Evolutionary conservation across 2,797 vertebrate species (phyloP).

Genomic region (Malacoraja senta): DNA sequence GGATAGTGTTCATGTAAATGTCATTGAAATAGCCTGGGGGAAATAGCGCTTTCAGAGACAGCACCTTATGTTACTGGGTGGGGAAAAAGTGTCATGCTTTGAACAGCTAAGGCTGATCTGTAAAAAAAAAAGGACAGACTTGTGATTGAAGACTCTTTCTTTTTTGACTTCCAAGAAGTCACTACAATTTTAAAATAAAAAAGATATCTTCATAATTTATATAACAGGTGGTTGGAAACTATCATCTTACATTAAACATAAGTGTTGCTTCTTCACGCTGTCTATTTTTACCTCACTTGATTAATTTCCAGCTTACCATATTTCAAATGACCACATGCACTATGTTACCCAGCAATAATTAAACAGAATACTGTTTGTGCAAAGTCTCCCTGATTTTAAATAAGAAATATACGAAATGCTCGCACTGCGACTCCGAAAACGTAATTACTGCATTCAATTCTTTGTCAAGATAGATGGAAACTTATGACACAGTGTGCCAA

Average conservation of each 20-base stretch:
- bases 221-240: background rate
- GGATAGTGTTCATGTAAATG: background rate
- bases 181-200: background rate
- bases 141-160: background rate
- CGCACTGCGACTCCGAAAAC: background rate
- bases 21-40: background rate
- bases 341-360: background rate
- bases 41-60: background rate
- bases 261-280: background rate
- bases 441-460: background rate
- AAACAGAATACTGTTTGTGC: background rate
- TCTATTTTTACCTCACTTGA: slow-evolving; percentile 20
- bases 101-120: background rate
- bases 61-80: background rate
- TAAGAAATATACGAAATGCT: background rate
- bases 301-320: slow-evolving; percentile 28
- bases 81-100: background rate
- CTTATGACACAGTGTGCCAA: background rate
- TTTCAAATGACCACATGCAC: background rate
- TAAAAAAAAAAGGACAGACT: background rate
- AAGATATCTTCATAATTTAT: background rate
- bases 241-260: slow-evolving; percentile 1
- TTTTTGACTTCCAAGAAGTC: background rate
- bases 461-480: background rate
- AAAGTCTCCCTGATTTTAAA: background rate